These are phyloP conservation scores for Morpho achilles DNA, from an alignment of 2,888 invertebrate species.

Conservation along the genomic window DNA sequence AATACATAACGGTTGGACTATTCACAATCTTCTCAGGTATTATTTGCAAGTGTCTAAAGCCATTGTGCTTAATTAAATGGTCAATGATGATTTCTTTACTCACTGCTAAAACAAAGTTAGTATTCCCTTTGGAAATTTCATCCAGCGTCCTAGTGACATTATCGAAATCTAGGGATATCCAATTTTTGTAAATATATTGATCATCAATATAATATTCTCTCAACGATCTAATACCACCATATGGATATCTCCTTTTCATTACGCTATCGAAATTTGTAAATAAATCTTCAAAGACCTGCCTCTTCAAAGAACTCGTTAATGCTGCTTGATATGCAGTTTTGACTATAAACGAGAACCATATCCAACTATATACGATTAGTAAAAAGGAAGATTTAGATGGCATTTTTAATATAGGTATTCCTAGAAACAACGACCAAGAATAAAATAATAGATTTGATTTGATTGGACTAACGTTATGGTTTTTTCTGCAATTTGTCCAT, in stretches of 20 bases:
- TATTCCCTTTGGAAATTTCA: conserved; percentile 37
- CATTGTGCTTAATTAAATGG: conserved; percentile 26
- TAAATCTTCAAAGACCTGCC: conserved; percentile 33
- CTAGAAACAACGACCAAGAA: conserved; percentile 50
- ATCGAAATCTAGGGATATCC: conserved; percentile 33
- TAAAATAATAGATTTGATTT: conserved; percentile 48
- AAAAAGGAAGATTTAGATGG: conserved; percentile 39
- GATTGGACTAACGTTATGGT: conserved; percentile 34
- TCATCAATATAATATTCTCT: conserved; percentile 47
- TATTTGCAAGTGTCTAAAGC: conserved; percentile 38
- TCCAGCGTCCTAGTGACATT: conserved; percentile 34
- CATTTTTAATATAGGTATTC: conserved; percentile 40
- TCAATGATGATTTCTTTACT: conserved; percentile 43
- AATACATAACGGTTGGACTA: conserved; percentile 51
- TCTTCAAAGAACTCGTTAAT: conserved; percentile 45
- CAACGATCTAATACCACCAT: conserved; percentile 41
- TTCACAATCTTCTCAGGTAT: conserved; percentile 50
- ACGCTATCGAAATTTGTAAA: conserved; percentile 39
- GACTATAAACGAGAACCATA: conserved; percentile 51
- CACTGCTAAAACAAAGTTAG: conserved; percentile 46
- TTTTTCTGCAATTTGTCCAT: conserved; percentile 34
- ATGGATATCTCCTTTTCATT: conserved; percentile 35
- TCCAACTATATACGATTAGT: conserved; percentile 42
- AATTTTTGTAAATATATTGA: conserved; percentile 39
- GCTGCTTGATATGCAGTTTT: conserved; percentile 50